Conservation (phyloP, 2,888 invertebrate genomes). For the Eristalis intricaria region DNA sequence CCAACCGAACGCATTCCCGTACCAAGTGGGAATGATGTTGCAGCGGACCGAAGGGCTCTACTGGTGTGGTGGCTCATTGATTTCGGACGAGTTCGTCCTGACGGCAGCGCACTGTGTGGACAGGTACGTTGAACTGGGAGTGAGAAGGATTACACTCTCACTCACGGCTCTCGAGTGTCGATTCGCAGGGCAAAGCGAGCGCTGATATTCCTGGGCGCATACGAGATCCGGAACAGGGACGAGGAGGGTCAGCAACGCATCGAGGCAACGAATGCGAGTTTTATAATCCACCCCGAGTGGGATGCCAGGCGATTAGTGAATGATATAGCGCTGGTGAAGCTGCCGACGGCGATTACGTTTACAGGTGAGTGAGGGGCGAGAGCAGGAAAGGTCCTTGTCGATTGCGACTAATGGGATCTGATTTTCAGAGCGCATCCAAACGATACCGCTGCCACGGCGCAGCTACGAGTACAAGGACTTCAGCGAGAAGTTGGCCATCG, state of each 20-base stretch:
- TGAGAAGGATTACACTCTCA: conserved; percentile 12
- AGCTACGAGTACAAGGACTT: conserved; percentile 78
- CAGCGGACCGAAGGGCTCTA: conserved; percentile 76
- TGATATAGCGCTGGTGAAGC: conserved; percentile 78
- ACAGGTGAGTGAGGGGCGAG: conserved; percentile 75
- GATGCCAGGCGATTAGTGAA: conserved; percentile 79
- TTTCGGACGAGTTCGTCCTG: conserved; percentile 78
- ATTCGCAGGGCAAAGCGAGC: conserved; percentile 77
- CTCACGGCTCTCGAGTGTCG: conserved; percentile 26
- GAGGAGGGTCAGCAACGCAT: conserved; percentile 80
- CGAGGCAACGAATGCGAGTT: conserved; percentile 77
- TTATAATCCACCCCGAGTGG: conserved; percentile 79
- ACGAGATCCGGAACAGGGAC: conserved; percentile 79
- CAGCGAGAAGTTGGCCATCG: conserved; percentile 78
- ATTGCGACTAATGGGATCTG: conserved; percentile 6
- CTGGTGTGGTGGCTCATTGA: conserved; percentile 80
- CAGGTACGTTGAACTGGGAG: conserved; percentile 74
- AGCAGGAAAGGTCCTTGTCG: background rate
- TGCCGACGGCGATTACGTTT: conserved; percentile 78
- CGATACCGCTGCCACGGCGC: conserved; percentile 79
- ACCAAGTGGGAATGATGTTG: conserved; percentile 78
- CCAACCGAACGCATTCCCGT: conserved; percentile 77
- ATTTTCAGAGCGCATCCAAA: conserved; percentile 79
- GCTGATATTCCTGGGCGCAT: conserved; percentile 79
- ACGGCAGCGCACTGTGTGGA: conserved; percentile 80